Percentiles rank a stretch among this genome's conserved stretches.
These are phyloP conservation scores for Cataglyphis hispanica DNA, from an alignment of 1,140 invertebrate genomes.

Conservation along the genomic window DNA sequence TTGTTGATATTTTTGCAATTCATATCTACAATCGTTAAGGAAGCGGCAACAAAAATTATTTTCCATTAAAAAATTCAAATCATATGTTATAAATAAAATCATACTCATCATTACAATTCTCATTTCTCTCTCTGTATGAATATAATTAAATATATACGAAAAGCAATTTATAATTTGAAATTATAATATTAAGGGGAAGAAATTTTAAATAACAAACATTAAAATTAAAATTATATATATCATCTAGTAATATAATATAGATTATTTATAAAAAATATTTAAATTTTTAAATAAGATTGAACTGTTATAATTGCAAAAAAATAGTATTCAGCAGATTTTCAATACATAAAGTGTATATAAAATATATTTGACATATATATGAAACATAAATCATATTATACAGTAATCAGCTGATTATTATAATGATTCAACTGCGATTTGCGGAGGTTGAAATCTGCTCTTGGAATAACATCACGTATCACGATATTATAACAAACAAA, in stretches of 20 bases:
- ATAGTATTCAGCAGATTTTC: neutral
- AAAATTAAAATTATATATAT: no score
- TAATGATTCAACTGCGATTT: conserved; percentile 6
- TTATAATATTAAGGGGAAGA: no score
- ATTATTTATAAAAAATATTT: conserved; percentile 7
- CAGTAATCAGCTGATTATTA: neutral
- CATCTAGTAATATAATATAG: no score
- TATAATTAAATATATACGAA: neutral
- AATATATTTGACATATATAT: no score
- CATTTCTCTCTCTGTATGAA: neutral
- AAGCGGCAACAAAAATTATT: neutral
- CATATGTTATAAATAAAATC: conserved; percentile 4
- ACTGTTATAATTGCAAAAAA: neutral
- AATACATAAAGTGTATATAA: no score
- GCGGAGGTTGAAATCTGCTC: neutral
- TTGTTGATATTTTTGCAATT: neutral
- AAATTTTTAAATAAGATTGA: neutral
- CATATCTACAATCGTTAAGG: conserved; percentile 23
- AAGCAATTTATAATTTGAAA: neutral
- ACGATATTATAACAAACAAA: conserved; percentile 1
- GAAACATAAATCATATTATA: neutral
- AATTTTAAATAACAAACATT: neutral
- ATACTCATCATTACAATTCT: neutral
- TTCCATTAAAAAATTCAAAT: neutral
- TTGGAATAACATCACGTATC: neutral